Evolutionary conservation across 2,797 vertebrate species (phyloP).

Genomic region (Babyrousa celebensis): DNA sequence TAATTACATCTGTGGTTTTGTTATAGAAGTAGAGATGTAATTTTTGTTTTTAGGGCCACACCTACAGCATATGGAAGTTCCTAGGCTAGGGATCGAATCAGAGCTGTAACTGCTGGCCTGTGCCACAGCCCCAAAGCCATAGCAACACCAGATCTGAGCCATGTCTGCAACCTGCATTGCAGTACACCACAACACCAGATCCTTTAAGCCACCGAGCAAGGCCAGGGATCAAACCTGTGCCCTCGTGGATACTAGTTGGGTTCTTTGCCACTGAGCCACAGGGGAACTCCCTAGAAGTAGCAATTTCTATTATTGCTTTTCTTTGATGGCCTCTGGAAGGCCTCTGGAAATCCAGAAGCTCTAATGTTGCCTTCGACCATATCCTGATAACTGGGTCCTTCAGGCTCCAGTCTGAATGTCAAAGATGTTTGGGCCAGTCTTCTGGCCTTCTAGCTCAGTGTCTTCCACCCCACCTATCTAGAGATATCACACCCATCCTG

Average conservation of each 20-base stretch:
- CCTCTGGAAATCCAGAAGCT: constrained; percentile 10
- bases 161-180: no score
- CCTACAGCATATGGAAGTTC: no score
- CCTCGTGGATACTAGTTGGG: no score
- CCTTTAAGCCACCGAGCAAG: no score
- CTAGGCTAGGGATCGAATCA: no score
- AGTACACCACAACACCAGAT: no score
- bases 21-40: not conserved
- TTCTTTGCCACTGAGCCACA: no score
- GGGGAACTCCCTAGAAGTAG: not conserved
- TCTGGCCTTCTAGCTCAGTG: not conserved
- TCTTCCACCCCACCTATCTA: not conserved
- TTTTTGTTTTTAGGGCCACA: no score
- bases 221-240: no score
- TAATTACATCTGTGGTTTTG: not conserved
- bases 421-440: not conserved
- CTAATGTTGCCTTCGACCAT: not conserved
- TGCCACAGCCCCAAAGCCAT: no score
- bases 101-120: no score
- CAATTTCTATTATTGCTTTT: not conserved
- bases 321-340: not conserved
- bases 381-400: not conserved
- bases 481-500: not conserved
- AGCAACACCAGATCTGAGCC: no score
- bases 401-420: not conserved